phyloP scores from a whole-genome alignment of 2,113 vertebrate genomes.

The Castor canadensis region DNA sequence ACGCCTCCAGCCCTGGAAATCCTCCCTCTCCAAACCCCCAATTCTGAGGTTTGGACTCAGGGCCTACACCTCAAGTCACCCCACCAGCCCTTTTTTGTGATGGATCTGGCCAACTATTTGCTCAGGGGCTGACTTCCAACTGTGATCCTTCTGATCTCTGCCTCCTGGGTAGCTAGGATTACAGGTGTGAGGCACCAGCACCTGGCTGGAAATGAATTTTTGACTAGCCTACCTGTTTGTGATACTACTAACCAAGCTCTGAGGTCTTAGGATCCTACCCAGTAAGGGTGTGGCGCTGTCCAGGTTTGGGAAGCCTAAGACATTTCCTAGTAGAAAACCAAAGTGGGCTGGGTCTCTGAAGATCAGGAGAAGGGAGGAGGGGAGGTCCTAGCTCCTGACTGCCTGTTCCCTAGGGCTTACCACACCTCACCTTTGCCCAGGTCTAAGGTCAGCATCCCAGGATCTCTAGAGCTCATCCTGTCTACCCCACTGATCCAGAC shows the following conservation, averaged over 20 bases:
- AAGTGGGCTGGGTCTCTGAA: neutral
- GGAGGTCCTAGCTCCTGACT: neutral
- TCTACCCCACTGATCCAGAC: neutral
- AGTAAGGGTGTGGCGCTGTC: neutral
- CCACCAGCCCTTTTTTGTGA: no score
- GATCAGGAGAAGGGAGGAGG: neutral
- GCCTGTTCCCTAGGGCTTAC: neutral
- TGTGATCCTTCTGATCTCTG: no score
- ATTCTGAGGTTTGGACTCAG: no score
- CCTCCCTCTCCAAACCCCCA: no score
- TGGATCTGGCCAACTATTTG: no score
- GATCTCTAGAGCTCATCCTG: neutral
- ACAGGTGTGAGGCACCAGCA: no score
- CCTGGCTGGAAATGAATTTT: no score
- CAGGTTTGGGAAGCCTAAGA: neutral
- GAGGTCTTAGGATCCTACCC: neutral
- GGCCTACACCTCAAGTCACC: no score
- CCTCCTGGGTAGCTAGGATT: no score
- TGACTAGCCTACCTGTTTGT: no score
- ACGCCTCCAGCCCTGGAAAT: no score
- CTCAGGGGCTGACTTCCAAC: no score
- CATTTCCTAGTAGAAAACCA: neutral
- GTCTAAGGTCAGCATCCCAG: neutral
- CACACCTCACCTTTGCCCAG: neutral
- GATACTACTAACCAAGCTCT: neutral